Conservation (phyloP, 2,888 invertebrate genomes). For the Biston stratarius region DNA sequence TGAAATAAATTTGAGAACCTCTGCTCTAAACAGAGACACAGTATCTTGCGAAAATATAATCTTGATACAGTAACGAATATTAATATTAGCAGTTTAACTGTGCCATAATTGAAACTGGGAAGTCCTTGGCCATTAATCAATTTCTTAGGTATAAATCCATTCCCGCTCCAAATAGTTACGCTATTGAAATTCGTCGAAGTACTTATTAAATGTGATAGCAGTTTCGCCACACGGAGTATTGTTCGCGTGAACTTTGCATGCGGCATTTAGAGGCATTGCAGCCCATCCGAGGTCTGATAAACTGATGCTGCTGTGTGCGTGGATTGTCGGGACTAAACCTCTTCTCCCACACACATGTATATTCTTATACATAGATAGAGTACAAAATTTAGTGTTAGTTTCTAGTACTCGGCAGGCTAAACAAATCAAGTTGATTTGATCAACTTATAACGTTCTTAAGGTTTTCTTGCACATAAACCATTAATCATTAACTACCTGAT, state of each 20-base stretch:
- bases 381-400: no score
- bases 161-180: conserved; percentile 34
- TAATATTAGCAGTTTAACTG: background rate
- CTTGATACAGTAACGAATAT: background rate
- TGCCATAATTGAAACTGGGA: conserved; percentile 9
- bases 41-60: no score
- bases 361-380: no score
- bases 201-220: conserved; percentile 48
- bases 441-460: no score
- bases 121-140: conserved; percentile 26
- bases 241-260: conserved; percentile 78
- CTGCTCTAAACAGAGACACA: no score
- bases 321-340: background rate
- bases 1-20: no score
- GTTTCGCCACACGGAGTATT: conserved; percentile 70
- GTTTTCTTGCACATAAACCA: no score
- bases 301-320: conserved; percentile 51
- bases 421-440: no score
- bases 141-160: conserved; percentile 19
- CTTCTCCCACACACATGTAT: no score
- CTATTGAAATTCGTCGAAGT: conserved; percentile 28
- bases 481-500: no score
- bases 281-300: conserved; percentile 70
- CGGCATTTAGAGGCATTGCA: conserved; percentile 80
- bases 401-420: no score